Evolutionary conservation across 64 coral and sea anemone genomes (phyloP).

Genomic region (Porites australiensis): DNA sequence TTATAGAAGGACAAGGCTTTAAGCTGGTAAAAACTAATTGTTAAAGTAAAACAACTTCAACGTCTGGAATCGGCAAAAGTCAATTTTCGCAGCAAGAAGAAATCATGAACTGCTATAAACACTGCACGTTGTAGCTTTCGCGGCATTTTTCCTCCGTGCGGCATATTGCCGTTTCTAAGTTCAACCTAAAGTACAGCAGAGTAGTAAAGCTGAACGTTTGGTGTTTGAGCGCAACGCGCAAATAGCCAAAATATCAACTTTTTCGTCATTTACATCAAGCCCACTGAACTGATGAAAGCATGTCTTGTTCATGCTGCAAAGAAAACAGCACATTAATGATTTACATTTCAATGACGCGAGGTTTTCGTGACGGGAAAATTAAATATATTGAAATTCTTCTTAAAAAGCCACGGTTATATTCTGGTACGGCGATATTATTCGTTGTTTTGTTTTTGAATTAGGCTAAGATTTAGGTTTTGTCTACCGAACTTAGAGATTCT

Average conservation of each 20-base stretch:
- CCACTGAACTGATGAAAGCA: background rate
- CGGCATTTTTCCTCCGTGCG: background rate
- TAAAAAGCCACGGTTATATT: background rate
- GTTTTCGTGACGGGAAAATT: background rate
- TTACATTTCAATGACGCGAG: background rate
- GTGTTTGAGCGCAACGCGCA: background rate
- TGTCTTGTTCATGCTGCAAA: background rate
- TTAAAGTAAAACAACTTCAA: background rate
- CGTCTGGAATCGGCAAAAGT: background rate
- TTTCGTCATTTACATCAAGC: background rate
- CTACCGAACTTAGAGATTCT: too few relatives aligned
- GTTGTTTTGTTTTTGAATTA: background rate
- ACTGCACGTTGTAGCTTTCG: background rate
- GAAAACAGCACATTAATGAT: background rate
- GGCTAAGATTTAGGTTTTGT: background rate
- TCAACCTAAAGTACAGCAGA: background rate
- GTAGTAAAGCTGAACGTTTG: background rate
- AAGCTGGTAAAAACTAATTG: background rate
- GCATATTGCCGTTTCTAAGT: background rate
- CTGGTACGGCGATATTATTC: constrained; percentile 15
- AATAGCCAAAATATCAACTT: background rate
- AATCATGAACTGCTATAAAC: background rate
- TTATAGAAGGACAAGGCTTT: background rate
- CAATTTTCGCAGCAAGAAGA: background rate
- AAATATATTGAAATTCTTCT: constrained; percentile 13